These are phyloP conservation scores for Atethmia centrago DNA, from an alignment of 2,888 invertebrate species.

Conservation along the genomic window DNA sequence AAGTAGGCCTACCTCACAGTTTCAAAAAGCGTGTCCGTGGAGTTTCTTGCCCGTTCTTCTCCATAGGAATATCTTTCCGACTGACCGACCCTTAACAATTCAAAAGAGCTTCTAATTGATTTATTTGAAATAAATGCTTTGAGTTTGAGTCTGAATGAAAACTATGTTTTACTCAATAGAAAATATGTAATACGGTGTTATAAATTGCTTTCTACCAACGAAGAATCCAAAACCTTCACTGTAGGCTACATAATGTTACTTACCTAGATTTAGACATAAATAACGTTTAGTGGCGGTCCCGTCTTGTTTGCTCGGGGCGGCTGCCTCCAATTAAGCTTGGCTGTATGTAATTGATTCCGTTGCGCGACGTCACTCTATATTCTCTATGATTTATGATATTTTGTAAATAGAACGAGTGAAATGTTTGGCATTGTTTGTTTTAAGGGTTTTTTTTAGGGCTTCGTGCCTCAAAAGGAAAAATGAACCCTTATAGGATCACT, in stretches of 20 bases:
- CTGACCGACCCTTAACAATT: background rate
- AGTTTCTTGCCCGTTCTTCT: background rate
- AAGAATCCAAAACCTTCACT: background rate
- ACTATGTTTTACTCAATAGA: too few species aligned
- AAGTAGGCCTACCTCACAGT: background rate
- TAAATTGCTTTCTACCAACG: background rate
- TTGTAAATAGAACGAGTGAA: constrained; percentile 5
- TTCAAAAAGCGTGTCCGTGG: background rate
- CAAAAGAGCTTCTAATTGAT: too few species aligned
- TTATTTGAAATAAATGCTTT: background rate
- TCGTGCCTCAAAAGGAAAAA: too few species aligned
- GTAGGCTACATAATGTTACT: constrained; percentile 16
- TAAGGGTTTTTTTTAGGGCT: too few species aligned
- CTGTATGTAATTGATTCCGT: constrained; percentile 56
- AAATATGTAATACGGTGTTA: background rate
- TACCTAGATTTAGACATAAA: constrained; percentile 50
- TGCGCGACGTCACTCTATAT: constrained; percentile 27
- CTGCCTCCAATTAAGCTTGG: constrained; percentile 59
- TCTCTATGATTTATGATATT: constrained; percentile 37
- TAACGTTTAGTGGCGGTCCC: constrained; percentile 57
- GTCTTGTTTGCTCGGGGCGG: constrained; percentile 56
- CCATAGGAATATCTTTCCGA: background rate
- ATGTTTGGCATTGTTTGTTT: background rate
- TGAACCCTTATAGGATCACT: too few species aligned
- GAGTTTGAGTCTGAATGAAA: background rate